A percentile compares a stretch with the other conserved stretches of the same genome.
Conservation (phyloP, 2,888 invertebrate species). For the Hirudinaria manillensis region DNA sequence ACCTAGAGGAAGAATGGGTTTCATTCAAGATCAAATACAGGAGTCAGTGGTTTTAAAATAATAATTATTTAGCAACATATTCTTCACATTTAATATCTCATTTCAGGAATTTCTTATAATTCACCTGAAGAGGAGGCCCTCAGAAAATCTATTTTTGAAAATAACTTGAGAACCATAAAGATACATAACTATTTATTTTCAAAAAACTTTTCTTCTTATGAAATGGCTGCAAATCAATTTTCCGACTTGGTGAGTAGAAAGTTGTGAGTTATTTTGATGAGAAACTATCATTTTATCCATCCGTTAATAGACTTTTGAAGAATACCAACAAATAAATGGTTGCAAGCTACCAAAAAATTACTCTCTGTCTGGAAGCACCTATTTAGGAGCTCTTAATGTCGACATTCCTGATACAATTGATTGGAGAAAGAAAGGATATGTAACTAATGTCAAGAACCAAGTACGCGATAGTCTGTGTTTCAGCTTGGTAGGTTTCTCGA, state of each 20-base stretch:
- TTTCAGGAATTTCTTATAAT: slow-evolving; percentile 29
- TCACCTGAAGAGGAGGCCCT: slow-evolving; percentile 29
- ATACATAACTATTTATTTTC: slow-evolving; percentile 38
- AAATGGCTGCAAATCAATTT: slow-evolving; percentile 41
- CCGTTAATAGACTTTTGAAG: slow-evolving; percentile 31
- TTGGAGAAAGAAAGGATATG: slow-evolving; percentile 47
- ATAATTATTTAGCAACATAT: background rate
- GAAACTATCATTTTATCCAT: background rate
- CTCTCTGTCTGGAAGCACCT: slow-evolving; percentile 21
- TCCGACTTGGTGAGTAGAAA: slow-evolving; percentile 40
- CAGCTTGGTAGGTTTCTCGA: background rate
- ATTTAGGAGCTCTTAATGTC: slow-evolving; percentile 33
- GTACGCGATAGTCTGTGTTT: slow-evolving; percentile 25
- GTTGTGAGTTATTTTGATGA: background rate
- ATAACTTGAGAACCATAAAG: slow-evolving; percentile 37
- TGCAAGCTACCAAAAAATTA: slow-evolving; percentile 16
- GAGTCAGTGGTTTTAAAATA: background rate
- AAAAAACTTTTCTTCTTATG: slow-evolving; percentile 37
- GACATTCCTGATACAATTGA: slow-evolving; percentile 42
- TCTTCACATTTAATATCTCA: background rate
- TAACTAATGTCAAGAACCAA: slow-evolving; percentile 46
- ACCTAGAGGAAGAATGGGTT: slow-evolving; percentile 19
- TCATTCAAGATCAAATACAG: slow-evolving; percentile 18
- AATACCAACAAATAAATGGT: slow-evolving; percentile 38
- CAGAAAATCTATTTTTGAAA: slow-evolving; percentile 30